phyloP scores from a whole-genome alignment of 2,797 vertebrate species.

The Taenioides sp. region DNA sequence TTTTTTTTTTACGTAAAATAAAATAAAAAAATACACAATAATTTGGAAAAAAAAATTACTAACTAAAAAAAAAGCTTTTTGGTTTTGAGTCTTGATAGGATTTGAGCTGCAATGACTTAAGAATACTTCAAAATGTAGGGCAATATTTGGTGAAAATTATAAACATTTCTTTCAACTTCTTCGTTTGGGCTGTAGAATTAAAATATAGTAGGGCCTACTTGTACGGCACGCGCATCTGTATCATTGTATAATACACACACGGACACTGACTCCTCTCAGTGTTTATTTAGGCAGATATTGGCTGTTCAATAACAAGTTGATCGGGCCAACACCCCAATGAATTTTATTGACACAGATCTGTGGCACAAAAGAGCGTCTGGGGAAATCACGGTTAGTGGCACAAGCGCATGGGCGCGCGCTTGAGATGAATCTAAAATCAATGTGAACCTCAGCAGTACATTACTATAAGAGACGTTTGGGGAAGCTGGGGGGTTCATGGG shows the following conservation, averaged over 20 bases:
- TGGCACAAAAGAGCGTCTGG: constrained; percentile 81
- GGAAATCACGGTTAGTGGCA: constrained; percentile 85
- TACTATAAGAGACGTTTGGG: constrained; percentile 76
- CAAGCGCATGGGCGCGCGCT: constrained; percentile 45
- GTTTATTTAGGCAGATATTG: constrained; percentile 79
- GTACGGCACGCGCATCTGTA: background rate
- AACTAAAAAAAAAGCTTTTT: too few species aligned
- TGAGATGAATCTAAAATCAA: constrained; percentile 87
- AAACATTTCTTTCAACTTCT: too few species aligned
- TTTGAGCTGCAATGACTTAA: background rate
- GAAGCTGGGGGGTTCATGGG: constrained; percentile 67
- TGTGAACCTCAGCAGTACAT: constrained; percentile 78
- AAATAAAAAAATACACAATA: too few species aligned
- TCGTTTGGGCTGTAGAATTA: too few species aligned
- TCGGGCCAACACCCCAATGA: constrained; percentile 81
- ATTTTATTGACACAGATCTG: constrained; percentile 87
- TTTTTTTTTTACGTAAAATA: too few species aligned
- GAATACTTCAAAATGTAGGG: background rate
- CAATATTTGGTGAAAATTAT: background rate
- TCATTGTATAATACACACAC: background rate
- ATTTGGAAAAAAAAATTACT: too few species aligned
- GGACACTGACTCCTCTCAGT: constrained; percentile 51
- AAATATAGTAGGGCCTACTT: too few species aligned
- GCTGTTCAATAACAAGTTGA: constrained; percentile 81
- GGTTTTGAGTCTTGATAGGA: too few species aligned